Conservation (phyloP, 2,888 invertebrate genomes). For the Zeuzera pyrina region DNA sequence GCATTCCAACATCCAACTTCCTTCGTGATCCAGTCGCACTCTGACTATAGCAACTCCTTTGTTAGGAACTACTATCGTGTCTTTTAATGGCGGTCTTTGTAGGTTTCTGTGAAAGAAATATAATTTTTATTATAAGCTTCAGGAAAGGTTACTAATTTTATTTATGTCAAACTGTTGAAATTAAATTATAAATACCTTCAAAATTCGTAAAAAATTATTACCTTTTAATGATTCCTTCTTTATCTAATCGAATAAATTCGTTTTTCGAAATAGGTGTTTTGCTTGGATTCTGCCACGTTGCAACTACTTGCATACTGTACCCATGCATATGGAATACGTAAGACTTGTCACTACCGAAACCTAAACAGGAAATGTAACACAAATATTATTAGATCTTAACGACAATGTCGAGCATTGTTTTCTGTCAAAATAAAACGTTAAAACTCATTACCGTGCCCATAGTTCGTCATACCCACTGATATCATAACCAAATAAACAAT, state of each 20-base stretch:
- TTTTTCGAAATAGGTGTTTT: constrained; percentile 43
- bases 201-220: constrained; percentile 25
- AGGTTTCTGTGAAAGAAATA: constrained; percentile 50
- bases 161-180: not conserved
- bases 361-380: too few relatives aligned
- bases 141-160: not conserved
- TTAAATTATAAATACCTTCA: not conserved
- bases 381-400: too few relatives aligned
- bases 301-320: constrained; percentile 61
- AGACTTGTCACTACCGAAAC: constrained; percentile 60
- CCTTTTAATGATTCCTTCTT: constrained; percentile 46
- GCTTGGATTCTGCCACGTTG: constrained; percentile 43
- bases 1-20: constrained; percentile 64
- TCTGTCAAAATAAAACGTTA: too few relatives aligned
- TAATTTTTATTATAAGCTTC: not conserved
- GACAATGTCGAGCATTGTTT: too few relatives aligned
- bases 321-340: constrained; percentile 78
- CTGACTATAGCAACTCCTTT: constrained; percentile 74
- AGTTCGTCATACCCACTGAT: too few relatives aligned
- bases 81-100: constrained; percentile 69
- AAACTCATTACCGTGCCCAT: too few relatives aligned
- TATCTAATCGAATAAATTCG: constrained; percentile 41
- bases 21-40: constrained; percentile 68
- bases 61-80: constrained; percentile 76
- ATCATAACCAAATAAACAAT: too few relatives aligned